Evolutionary conservation across 2,888 invertebrate species (phyloP).

Genomic region (Stenolophus ochropezus): DNA sequence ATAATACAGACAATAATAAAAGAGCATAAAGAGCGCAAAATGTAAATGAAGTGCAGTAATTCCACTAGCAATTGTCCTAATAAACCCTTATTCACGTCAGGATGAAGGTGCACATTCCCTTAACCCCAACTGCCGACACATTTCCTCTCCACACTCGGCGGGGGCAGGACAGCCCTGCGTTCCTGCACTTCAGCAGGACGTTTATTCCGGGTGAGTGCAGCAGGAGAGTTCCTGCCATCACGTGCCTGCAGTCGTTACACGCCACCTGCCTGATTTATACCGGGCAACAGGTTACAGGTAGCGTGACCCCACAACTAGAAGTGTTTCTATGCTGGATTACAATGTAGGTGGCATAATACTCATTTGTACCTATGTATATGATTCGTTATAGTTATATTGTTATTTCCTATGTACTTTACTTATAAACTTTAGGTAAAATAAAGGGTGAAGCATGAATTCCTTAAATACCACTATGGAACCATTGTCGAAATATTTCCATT

Average conservation of each 20-base stretch:
- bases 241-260: slow-evolving; percentile 54
- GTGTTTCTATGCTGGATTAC: too few species aligned
- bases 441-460: too few species aligned
- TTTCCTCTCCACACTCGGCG: background rate
- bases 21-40: too few species aligned
- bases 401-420: too few species aligned
- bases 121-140: background rate
- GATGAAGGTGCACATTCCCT: background rate
- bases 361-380: too few species aligned
- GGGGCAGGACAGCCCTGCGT: background rate
- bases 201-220: slow-evolving; percentile 56
- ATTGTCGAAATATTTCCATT: too few species aligned
- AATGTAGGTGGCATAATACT: too few species aligned
- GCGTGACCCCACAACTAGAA: too few species aligned
- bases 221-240: slow-evolving; percentile 36
- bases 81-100: background rate
- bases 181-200: slow-evolving; percentile 1
- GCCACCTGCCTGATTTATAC: slow-evolving; percentile 55
- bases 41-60: background rate
- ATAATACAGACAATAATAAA: too few species aligned
- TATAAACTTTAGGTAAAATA: too few species aligned
- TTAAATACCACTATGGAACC: too few species aligned
- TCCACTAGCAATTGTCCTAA: background rate
- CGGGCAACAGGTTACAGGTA: slow-evolving; percentile 49
- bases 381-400: too few species aligned